Conservation (phyloP, 2,888 invertebrate genomes). For the Neoaliturus tenellus region DNA sequence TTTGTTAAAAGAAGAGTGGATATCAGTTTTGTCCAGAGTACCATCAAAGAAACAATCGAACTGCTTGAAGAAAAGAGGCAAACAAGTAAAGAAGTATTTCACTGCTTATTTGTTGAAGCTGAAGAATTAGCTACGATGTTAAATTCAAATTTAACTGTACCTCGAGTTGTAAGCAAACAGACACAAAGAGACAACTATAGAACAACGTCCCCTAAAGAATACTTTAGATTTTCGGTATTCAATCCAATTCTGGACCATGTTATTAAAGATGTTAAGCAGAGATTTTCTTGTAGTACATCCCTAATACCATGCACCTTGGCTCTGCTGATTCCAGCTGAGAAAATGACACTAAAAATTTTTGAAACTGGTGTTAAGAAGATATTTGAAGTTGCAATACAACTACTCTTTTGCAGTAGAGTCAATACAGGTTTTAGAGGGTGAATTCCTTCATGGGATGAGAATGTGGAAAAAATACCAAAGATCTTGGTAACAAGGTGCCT, state of each 20-base stretch:
- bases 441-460: background rate
- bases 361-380: background rate
- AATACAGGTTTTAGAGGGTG: background rate
- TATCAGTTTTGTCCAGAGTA: background rate
- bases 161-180: background rate
- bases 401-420: background rate
- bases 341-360: background rate
- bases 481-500: background rate
- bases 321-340: background rate
- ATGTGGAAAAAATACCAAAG: background rate
- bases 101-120: background rate
- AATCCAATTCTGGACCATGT: conserved; percentile 8
- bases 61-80: background rate
- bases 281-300: background rate
- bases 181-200: background rate
- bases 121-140: background rate
- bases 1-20: background rate
- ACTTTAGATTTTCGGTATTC: background rate
- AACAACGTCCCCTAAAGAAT: background rate
- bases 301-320: background rate
- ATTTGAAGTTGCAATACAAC: background rate
- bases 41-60: background rate
- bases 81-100: background rate
- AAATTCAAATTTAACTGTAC: background rate
- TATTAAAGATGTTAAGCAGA: background rate